Percentiles rank a stretch among this genome's conserved stretches.
Conservation (phyloP, 2,113 vertebrate species). For the Probosciger aterrimus region DNA sequence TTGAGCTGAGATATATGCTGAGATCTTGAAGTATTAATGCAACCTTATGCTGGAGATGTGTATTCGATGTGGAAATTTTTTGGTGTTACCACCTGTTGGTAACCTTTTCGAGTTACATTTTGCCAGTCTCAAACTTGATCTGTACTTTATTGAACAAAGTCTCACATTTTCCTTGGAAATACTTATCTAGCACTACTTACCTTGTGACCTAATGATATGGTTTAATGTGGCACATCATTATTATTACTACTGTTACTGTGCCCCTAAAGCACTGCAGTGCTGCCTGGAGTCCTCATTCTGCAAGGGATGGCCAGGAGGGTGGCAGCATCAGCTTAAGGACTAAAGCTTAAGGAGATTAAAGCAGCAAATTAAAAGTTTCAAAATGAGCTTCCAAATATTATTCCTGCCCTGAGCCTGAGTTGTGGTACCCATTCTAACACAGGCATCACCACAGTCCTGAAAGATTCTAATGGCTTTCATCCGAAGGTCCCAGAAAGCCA, state of each 20-base stretch:
- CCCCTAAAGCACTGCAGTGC: rapidly evolving
- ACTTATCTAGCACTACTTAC: neutral
- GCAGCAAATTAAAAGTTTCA: neutral
- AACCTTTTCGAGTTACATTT: neutral
- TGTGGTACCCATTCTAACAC: neutral
- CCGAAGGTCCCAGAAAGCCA: neutral
- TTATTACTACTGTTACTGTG: neutral
- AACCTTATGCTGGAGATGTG: neutral
- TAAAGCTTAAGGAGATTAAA: neutral
- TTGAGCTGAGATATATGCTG: neutral
- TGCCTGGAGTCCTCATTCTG: rapidly evolving
- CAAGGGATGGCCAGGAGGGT: rapidly evolving
- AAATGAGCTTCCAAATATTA: neutral
- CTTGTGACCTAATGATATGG: neutral
- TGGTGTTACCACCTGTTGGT: neutral
- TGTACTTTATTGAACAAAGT: neutral
- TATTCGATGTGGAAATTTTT: neutral
- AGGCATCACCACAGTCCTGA: neutral
- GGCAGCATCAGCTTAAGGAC: neutral
- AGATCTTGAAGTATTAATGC: neutral
- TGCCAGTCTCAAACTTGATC: neutral
- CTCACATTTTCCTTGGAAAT: neutral
- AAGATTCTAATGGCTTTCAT: neutral
- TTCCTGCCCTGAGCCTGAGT: rapidly evolving
- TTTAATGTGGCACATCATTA: neutral